Evolutionary conservation across 1,140 invertebrate genomes (phyloP), one percentile per base, ranked within the genome.

Genomic region (Uloborus diversus): DNA sequence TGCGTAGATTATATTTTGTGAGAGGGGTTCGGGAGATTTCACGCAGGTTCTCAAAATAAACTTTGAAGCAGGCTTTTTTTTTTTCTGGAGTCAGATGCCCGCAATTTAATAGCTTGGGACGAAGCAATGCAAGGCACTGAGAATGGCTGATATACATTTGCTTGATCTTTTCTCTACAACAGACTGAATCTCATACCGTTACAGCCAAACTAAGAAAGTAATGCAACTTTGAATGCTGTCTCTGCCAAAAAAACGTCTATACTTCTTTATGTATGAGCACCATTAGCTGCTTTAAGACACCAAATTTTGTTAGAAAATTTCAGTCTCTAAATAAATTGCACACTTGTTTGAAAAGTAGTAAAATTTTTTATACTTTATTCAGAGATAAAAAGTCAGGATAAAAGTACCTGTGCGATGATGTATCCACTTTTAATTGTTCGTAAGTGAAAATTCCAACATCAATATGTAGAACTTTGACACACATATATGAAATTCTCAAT

Each of bases 221-320:
- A 56, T 32, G 23, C 20, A 70, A 70, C 2, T 3, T 56, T 23
- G 33, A 53, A 57, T 56, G 49, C 53, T 23, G 30, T 32, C 68
- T 20, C 35, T 11, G 14, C 1, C 11, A 30, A 9, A 28, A 59
- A 9, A 32, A 59, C 9, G 7, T 42, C n/a, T 47, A 33, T 66
- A 28, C 35, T 62, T 73, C 70, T 73, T 57, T 23, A 62, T 73
- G 57, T 73, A 73, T 57, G 70, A 73, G 70, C 70, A 73, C 70
- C 66, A 69, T 56, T 69, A 69, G 66, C 66, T 69, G 66, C 66
- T 66, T 68, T 73, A 61, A 73, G 70, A 73, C 70, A 62, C 70
- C 69, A 47, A 73, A 49, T 59, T 30, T 62, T 51, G 23, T 59
- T 73, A 73, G 57, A 73, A 71, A 73, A 57, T 20, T 62, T 62